Evolutionary conservation across 2,113 vertebrate genomes (phyloP).

Genomic region (Dipodomys stephensi): DNA sequence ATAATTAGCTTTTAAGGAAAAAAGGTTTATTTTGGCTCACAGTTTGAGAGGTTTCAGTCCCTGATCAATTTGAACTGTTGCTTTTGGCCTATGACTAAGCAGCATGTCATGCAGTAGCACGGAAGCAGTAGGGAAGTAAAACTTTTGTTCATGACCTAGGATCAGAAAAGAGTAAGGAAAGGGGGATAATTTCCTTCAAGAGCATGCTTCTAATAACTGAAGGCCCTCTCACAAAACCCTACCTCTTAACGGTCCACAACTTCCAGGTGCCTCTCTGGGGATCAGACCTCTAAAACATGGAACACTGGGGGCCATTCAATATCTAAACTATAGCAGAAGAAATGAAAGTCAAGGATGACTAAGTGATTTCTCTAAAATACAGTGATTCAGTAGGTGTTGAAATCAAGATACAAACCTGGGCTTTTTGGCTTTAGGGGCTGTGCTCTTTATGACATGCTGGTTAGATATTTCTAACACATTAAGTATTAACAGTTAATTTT

Average conservation of each 20-base stretch:
- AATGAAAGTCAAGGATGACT: not conserved
- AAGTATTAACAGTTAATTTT: not conserved
- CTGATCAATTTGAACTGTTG: not conserved
- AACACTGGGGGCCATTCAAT: not conserved
- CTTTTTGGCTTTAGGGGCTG: not conserved
- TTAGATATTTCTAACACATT: not conserved
- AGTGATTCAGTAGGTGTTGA: not conserved
- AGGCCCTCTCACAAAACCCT: not conserved
- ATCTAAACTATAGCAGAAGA: not conserved
- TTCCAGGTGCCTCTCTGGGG: not conserved
- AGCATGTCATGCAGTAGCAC: not conserved
- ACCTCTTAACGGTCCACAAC: not conserved
- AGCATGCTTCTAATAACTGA: not conserved
- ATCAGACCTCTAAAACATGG: not conserved
- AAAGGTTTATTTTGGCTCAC: not conserved
- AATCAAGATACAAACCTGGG: not conserved
- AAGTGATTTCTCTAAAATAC: not conserved
- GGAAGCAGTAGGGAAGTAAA: not conserved
- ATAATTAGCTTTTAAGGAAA: not conserved
- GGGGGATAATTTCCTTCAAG: not conserved
- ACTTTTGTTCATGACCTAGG: not conserved
- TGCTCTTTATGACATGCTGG: not conserved
- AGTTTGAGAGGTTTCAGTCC: not conserved
- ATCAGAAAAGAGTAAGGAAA: not conserved
- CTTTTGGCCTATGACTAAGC: not conserved